phyloP scores from a whole-genome alignment of 2,888 invertebrate species.

The Lutraria lutraria region DNA sequence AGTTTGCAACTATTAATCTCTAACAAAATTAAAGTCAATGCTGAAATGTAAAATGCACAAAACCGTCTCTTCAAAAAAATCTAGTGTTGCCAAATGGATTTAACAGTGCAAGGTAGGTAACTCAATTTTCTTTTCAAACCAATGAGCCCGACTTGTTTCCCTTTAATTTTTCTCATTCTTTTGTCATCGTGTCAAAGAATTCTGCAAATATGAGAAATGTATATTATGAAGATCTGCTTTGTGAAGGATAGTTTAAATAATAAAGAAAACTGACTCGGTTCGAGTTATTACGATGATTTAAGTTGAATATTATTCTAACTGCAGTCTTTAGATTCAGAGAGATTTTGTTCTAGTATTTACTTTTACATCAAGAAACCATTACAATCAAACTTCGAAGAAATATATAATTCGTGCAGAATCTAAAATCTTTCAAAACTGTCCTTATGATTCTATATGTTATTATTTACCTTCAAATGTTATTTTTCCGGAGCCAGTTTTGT shows the following conservation, averaged over 20 bases:
- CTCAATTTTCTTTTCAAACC: background rate
- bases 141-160: background rate
- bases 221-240: background rate
- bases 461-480: constrained; percentile 44
- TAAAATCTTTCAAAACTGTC: background rate
- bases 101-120: background rate
- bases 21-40: background rate
- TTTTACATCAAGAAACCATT: too few species aligned
- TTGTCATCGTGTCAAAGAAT: background rate
- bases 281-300: too few species aligned
- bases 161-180: background rate
- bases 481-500: constrained; percentile 48
- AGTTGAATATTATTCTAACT: too few species aligned
- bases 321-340: too few species aligned
- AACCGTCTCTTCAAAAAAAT: background rate
- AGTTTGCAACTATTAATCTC: background rate
- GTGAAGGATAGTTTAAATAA: too few species aligned
- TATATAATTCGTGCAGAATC: background rate
- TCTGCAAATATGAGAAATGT: background rate
- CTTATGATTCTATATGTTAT: background rate
- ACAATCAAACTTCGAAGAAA: too few species aligned
- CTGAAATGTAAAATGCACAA: too few species aligned
- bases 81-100: background rate
- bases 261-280: too few species aligned
- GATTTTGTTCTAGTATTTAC: too few species aligned